Base-by-base conservation (phyloP, 2,797 vertebrate species). In the Fistularia commersonii region DNA sequence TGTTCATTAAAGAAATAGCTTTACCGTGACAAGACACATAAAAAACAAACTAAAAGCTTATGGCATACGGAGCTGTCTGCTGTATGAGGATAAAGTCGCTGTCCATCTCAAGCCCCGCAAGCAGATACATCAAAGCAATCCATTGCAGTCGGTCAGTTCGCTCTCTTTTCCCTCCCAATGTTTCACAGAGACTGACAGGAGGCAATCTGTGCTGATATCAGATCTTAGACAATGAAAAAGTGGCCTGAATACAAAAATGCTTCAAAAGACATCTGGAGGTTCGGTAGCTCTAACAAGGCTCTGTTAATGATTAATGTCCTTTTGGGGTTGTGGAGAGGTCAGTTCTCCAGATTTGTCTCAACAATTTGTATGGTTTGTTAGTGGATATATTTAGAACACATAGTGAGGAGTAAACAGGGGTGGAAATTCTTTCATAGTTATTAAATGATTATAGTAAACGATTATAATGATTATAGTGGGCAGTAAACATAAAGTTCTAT, bases 121-220 rank as follows among this genome's bases (percentile, higher is more conserved):
- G 74, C 76, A 71, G 63, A 65, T 61, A 55, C 69, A 82, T 87
- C 75, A 84, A 79, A 82, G 78, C 46, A 67, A 52, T 76, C 74
- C 75, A 69, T 77, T 73, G 41, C 69, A 53, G 59, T 57, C 64
- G 54, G 53, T 64, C 45, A 65, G 57, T 12, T 33, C 34, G 5
- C 41, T 52, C 34, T 32, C 6, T 40, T 40, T 65, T 61, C 56
- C 66, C 56, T 31, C 54, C 55, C 51, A 79, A 82, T 68, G 77
- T 82, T 79, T 84, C 63, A 61, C 45, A 51, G 48, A 75, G 76
- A 85, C 72, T 85, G 86, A 87, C 83, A 85, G 80, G 59, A 83
- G 58, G 66, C 81, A 77, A 76, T 85, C 71, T 33, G 41, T 4
- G 48, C 66, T 63, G 67, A 83, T 85, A 85, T 75, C 79, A 75